Conservation (phyloP, 1,140 invertebrate genomes). For the Drosophila melanica region DNA sequence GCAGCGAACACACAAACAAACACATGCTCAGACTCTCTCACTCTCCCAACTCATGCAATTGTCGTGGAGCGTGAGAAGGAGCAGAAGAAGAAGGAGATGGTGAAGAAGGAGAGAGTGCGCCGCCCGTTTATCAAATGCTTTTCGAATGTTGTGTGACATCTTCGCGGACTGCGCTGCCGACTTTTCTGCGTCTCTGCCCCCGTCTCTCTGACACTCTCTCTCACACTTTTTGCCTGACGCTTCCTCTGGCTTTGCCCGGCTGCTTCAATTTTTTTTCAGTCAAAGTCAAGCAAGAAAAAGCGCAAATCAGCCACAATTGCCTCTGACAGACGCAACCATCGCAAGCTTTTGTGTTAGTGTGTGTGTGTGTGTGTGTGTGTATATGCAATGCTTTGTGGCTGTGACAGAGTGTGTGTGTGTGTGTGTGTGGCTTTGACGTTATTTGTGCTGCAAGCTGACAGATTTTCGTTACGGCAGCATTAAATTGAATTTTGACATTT, state of each 20-base stretch:
- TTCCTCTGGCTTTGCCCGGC: not conserved
- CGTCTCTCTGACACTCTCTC: not conserved
- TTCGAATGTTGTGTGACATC: constrained; percentile 55
- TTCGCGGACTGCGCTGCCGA: constrained; percentile 24
- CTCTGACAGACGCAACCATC: constrained; percentile 75
- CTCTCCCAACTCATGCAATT: too few species aligned
- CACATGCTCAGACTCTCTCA: not conserved
- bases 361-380: constrained; percentile 26
- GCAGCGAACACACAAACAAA: not conserved
- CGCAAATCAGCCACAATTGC: constrained; percentile 81
- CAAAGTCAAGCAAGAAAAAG: constrained; percentile 59
- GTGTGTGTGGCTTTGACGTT: constrained; percentile 72
- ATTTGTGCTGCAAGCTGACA: constrained; percentile 81
- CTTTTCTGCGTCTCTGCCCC: constrained; percentile 32
- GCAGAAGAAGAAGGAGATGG: too few species aligned
- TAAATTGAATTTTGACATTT: constrained; percentile 82
- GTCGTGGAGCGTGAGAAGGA: not conserved
- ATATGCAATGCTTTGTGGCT: constrained; percentile 43
- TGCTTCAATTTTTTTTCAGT: constrained; percentile 18
- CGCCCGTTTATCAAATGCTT: constrained; percentile 71
- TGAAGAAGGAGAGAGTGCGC: not conserved
- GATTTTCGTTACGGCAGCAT: constrained; percentile 76
- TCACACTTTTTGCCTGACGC: not conserved
- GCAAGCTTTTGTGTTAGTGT: constrained; percentile 61
- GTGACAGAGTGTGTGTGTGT: constrained; percentile 26